These are phyloP conservation scores for Nomada flava DNA, from an alignment of 2,888 invertebrate species.

Conservation along the genomic window DNA sequence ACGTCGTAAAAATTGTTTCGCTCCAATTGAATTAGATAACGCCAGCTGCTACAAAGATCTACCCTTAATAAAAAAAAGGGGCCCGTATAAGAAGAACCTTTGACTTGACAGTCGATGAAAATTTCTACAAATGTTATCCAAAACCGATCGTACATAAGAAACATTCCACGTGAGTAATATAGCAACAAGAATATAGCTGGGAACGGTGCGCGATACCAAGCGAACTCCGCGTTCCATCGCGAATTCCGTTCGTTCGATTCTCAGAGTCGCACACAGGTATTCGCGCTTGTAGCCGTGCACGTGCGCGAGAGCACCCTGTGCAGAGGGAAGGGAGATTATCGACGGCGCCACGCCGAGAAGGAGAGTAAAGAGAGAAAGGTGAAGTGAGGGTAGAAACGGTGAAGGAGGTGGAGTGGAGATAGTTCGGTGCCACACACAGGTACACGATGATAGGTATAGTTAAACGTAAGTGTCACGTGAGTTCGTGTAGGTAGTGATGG, in stretches of 20 bases:
- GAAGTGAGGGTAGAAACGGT: conserved; percentile 9
- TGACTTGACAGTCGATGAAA: background rate
- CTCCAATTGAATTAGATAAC: no score
- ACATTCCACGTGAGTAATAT: conserved; percentile 12
- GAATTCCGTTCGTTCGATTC: conserved; percentile 66
- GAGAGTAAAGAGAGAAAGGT: conserved; percentile 40
- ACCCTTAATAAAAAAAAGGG: no score
- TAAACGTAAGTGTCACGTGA: background rate
- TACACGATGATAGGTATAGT: background rate
- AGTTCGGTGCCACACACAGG: conserved; percentile 18
- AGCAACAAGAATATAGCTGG: conserved; percentile 26
- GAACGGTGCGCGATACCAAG: conserved; percentile 45
- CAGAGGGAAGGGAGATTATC: conserved; percentile 55
- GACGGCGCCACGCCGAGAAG: conserved; percentile 60
- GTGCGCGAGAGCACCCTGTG: conserved; percentile 50
- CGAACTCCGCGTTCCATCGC: conserved; percentile 62
- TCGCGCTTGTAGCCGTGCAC: conserved; percentile 55
- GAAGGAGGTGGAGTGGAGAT: conserved; percentile 25
- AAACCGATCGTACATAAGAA: background rate
- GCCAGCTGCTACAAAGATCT: no score
- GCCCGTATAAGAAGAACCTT: background rate
- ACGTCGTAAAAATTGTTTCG: no score
- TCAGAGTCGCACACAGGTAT: conserved; percentile 47
- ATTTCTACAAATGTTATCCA: background rate
- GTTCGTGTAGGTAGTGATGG: conserved; percentile 15